These are phyloP conservation scores for Chaetops frenatus DNA, from an alignment of 2,113 vertebrate genomes.

Conservation along the genomic window DNA sequence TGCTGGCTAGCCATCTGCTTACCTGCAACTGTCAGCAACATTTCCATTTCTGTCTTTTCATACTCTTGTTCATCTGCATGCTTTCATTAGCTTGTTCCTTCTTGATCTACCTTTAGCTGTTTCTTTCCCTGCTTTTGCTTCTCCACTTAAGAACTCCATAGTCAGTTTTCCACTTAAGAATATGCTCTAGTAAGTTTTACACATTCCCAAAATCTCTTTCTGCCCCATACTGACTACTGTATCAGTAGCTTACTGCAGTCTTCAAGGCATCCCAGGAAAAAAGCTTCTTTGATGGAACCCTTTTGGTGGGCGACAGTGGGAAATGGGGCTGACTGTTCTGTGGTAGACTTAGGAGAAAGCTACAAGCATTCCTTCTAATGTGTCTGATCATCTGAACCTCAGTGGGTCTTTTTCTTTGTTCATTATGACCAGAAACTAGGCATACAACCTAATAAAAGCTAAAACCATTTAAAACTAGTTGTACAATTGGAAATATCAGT, in stretches of 20 bases:
- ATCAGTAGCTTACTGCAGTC: background rate
- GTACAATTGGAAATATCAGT: background rate
- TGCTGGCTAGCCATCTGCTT: background rate
- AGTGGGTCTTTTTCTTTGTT: background rate
- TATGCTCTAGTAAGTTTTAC: background rate
- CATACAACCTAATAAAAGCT: background rate
- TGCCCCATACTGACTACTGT: background rate
- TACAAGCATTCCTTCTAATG: background rate
- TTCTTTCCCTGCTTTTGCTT: background rate
- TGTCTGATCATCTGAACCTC: background rate
- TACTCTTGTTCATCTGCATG: background rate
- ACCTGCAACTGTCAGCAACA: background rate
- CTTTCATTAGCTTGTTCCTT: background rate
- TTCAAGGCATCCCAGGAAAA: background rate
- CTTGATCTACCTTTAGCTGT: background rate
- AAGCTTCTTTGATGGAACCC: background rate
- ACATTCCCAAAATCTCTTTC: background rate
- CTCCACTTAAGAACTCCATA: background rate
- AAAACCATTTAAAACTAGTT: background rate
- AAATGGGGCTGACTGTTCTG: rapidly evolving
- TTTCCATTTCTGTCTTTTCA: background rate
- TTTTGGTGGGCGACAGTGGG: background rate
- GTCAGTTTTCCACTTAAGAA: background rate
- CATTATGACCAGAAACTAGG: background rate
- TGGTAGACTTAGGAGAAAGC: background rate